These are phyloP conservation scores for Lophotis ruficrista DNA, from an alignment of 2,113 vertebrate genomes.

Conservation along the genomic window DNA sequence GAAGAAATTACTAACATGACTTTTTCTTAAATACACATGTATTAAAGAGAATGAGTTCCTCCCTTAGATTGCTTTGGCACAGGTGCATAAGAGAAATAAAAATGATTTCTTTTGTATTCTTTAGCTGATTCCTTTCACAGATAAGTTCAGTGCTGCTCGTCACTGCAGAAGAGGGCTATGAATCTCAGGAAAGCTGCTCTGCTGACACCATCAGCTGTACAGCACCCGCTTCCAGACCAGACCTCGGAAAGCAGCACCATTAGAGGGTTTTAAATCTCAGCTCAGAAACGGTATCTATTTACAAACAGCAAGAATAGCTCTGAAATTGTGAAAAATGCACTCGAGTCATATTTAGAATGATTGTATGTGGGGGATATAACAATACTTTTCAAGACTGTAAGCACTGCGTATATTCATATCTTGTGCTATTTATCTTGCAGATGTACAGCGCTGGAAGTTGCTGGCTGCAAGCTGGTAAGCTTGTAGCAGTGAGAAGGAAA, in stretches of 20 bases:
- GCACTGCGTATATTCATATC: conserved; percentile 78
- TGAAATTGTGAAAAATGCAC: conserved; percentile 79
- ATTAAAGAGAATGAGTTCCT: conserved; percentile 41
- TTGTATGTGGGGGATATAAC: conserved; percentile 74
- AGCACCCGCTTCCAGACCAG: conserved; percentile 50
- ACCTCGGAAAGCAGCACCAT: conserved; percentile 11
- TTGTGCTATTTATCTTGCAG: conserved; percentile 81
- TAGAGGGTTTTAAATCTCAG: conserved; percentile 75
- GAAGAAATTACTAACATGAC: background rate
- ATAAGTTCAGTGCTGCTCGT: conserved; percentile 58
- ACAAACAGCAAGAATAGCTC: conserved; percentile 68
- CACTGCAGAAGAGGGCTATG: conserved; percentile 66
- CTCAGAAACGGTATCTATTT: conserved; percentile 69
- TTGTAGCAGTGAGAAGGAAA: conserved; percentile 71
- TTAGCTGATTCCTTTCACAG: conserved; percentile 56
- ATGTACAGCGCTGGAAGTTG: conserved; percentile 75
- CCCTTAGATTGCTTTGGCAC: conserved; percentile 56
- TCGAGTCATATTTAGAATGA: conserved; percentile 76
- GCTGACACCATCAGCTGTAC: conserved; percentile 49
- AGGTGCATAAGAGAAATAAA: conserved; percentile 60
- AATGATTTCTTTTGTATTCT: conserved; percentile 63
- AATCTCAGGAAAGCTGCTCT: conserved; percentile 59
- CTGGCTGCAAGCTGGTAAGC: conserved; percentile 71
- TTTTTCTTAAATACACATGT: conserved; percentile 44
- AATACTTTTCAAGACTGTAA: conserved; percentile 78